Evolutionary conservation across 2,113 vertebrate species (phyloP), one percentile per base, ranked within the genome.

Genomic region (Scomber colias): DNA sequence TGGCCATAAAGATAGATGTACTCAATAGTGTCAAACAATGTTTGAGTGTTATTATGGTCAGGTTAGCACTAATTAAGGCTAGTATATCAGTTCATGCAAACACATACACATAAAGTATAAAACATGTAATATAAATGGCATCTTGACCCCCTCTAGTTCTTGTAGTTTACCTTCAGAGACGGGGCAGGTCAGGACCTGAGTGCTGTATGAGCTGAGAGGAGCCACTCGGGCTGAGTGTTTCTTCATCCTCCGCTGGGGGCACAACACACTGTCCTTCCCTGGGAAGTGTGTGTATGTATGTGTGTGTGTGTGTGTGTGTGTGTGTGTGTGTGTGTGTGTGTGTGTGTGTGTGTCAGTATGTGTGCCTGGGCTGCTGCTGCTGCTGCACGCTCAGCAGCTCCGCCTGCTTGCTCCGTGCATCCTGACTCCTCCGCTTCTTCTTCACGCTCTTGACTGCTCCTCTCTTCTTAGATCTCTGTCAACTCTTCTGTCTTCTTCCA

Each of bases 171-270:
- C 93, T 81, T 95, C 95, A 71, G 93, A 93, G 83, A 91, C 85
- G 55, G 94, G 93, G 27, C 89, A 94, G 83, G 94, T 96, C 49
- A 95, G 79, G 75, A 96, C 96, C 55, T 97, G 93, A 84, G 94
- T 92, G 90, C 66, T 93, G 94, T 94, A 94, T 48, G 94, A 95
- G 17, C 93, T 94, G 80, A 96, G 93, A 3, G 96, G 95, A 86
- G 95, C 94, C 91, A 96, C 95, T 92, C 95, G 92, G 54, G 95
- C 95, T 0, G 96, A 97, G 77, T 91, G 95, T 84, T 98, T 97
- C 96, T 95, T 96, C 95, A 96, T 97, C 84, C 90, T 97, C 91
- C 87, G 76, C 85, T 86, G 83, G 87, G 87, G 74, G 53, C 72
- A 84, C 82, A 87, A 86, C 78, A 72, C 77, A 82, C 85, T 86